phyloP scores from a whole-genome alignment of 2,888 invertebrate species.

The Drosophila anceps region DNA sequence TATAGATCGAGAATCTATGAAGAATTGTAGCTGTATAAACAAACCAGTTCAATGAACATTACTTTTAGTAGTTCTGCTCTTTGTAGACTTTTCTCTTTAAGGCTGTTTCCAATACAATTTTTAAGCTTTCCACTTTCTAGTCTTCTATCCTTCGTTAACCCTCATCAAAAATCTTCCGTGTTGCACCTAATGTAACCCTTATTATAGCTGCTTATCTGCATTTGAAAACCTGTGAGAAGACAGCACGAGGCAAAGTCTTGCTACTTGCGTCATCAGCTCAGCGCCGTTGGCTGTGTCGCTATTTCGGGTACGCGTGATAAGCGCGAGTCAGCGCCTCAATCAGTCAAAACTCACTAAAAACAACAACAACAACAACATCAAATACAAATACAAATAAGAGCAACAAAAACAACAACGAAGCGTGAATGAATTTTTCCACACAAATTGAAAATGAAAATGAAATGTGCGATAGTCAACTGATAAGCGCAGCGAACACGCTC shows the following conservation, averaged over 20 bases:
- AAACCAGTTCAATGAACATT: background rate
- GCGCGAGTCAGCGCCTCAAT: conserved; percentile 68
- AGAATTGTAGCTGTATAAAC: background rate
- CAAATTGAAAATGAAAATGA: conserved; percentile 75
- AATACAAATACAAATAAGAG: conserved; percentile 55
- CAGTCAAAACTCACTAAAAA: conserved; percentile 62
- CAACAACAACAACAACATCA: conserved; percentile 16
- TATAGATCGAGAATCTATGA: background rate
- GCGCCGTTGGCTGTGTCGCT: conserved; percentile 40
- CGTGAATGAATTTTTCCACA: conserved; percentile 77
- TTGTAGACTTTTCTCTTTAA: background rate
- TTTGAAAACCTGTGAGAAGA: conserved; percentile 11
- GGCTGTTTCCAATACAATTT: background rate
- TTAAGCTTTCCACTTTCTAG: background rate
- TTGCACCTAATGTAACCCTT: conserved; percentile 31
- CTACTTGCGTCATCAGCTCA: conserved; percentile 51
- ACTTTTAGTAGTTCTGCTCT: background rate
- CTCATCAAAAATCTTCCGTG: background rate
- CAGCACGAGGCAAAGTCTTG: conserved; percentile 29
- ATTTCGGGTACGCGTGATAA: conserved; percentile 59
- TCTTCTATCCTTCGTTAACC: background rate
- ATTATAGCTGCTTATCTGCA: conserved; percentile 27
- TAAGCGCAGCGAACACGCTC: conserved; percentile 54
- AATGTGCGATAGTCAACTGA: conserved; percentile 74
- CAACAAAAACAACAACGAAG: conserved; percentile 37